Percentiles rank a stretch among this genome's conserved stretches.
Evolutionary conservation across 2,797 vertebrate species (phyloP).

Genomic region (Carcharodon carcharias): DNA sequence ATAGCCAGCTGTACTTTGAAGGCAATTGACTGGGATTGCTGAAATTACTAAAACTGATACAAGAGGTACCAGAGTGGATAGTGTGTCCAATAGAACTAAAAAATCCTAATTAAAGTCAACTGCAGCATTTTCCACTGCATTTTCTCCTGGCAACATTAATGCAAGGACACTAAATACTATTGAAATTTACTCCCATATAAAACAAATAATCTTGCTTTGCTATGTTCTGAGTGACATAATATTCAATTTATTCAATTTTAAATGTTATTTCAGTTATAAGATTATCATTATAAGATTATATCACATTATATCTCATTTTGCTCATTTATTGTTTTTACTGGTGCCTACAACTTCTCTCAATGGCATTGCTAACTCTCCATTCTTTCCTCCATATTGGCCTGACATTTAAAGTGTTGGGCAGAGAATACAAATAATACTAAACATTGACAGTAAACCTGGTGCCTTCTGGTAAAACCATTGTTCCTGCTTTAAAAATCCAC

Average conservation of each 20-base stretch:
- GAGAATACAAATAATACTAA: neutral
- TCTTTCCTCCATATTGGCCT: neutral
- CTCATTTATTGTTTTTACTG: neutral
- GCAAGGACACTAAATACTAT: neutral
- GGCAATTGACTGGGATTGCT: neutral
- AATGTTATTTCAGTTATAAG: neutral
- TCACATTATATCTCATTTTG: neutral
- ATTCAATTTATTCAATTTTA: neutral
- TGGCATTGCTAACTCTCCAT: neutral
- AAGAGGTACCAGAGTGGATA: neutral
- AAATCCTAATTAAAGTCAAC: neutral
- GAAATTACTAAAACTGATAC: neutral
- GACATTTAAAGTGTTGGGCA: neutral
- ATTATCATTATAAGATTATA: neutral
- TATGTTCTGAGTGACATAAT: neutral
- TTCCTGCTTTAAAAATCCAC: neutral
- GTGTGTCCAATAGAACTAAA: neutral
- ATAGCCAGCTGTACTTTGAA: neutral
- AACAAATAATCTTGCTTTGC: neutral
- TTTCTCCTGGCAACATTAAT: neutral
- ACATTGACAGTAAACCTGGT: neutral
- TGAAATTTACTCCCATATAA: neutral
- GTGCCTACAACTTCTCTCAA: neutral
- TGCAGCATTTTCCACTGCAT: neutral
- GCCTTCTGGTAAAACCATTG: neutral